Conservation (phyloP, 1,140 invertebrate genomes). For the Eufriesea mexicana region DNA sequence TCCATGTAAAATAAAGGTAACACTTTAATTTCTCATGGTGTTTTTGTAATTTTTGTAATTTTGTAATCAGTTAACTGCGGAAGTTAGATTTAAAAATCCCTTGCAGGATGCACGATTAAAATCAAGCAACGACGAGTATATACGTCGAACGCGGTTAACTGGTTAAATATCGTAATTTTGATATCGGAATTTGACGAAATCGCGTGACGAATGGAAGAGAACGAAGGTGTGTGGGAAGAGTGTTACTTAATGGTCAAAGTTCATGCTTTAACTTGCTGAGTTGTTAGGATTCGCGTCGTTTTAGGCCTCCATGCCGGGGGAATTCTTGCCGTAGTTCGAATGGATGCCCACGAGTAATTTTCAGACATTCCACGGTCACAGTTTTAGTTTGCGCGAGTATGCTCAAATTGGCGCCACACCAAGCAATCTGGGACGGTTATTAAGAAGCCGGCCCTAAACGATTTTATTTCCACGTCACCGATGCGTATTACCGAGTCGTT, state of each 20-base stretch:
- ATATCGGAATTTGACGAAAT: no score
- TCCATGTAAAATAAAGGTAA: no score
- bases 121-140: no score
- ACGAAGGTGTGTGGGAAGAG: neutral
- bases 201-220: neutral
- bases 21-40: no score
- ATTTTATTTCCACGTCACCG: conserved; percentile 10
- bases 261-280: neutral
- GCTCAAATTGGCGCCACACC: conserved; percentile 33
- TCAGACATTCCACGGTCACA: conserved; percentile 7
- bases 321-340: neutral
- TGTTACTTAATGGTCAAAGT: neutral
- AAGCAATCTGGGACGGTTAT: conserved; percentile 32
- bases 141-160: no score
- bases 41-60: no score
- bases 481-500: conserved; percentile 22
- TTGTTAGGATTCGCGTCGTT: neutral
- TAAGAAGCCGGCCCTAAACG: conserved; percentile 20
- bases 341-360: conserved; percentile 13
- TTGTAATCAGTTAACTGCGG: no score
- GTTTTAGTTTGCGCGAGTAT: conserved; percentile 15
- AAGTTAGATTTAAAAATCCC: no score
- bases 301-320: neutral
- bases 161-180: no score
- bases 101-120: no score